Evolutionary conservation across 2,113 vertebrate species (phyloP).

Genomic region (Pipa parva): DNA sequence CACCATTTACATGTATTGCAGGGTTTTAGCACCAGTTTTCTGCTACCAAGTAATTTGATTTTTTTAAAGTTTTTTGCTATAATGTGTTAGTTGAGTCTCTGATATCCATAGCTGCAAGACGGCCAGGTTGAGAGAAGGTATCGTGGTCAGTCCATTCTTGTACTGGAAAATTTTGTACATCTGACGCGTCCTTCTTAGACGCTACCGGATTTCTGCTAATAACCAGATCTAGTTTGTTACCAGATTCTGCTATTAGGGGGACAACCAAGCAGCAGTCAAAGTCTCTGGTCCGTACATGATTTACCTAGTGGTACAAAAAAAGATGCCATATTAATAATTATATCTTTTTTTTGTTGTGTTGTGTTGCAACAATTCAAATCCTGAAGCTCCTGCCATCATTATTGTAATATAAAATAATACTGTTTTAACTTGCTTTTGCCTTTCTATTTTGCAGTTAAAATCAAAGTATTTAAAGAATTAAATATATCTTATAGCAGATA

Average conservation of each 20-base stretch:
- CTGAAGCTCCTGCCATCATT: no score
- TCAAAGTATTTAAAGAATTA: no score
- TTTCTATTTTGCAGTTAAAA: no score
- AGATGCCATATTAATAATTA: not conserved
- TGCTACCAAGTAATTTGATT: conserved; percentile 25
- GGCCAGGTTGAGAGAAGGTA: conserved; percentile 64
- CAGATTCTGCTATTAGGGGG: conserved; percentile 92
- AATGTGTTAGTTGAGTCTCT: conserved; percentile 82
- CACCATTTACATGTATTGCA: conserved; percentile 53
- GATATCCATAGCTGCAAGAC: conserved; percentile 54
- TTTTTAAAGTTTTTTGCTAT: conserved; percentile 67
- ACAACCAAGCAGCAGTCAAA: conserved; percentile 97
- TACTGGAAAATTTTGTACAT: conserved; percentile 43
- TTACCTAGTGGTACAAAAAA: conserved; percentile 68
- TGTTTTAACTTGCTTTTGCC: no score
- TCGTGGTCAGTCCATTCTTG: conserved; percentile 72
- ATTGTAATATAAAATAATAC: no score
- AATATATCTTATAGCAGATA: no score
- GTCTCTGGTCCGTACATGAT: conserved; percentile 93
- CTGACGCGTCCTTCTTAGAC: conserved; percentile 57
- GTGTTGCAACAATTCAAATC: not conserved
- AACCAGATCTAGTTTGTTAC: conserved; percentile 92
- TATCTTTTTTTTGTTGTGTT: no score
- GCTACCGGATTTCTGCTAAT: conserved; percentile 88
- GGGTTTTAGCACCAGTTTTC: conserved; percentile 85